These are phyloP conservation scores for Propithecus coquereli DNA, from an alignment of 2,113 vertebrate genomes.

Conservation along the genomic window DNA sequence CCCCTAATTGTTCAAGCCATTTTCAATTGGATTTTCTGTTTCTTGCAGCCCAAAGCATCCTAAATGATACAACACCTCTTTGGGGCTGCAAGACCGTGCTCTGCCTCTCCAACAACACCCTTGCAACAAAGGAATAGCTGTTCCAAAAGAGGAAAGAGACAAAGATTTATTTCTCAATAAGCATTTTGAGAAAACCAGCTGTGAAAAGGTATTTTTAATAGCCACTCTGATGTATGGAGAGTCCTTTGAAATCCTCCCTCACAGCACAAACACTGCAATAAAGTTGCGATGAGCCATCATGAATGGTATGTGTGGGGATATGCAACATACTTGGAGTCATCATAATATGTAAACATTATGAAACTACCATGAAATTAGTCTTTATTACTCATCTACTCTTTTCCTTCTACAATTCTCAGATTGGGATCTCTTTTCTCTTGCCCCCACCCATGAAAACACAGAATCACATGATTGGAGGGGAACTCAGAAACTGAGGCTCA, in stretches of 20 bases:
- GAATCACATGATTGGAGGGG: neutral
- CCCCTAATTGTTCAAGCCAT: neutral
- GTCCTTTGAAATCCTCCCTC: slow-evolving; percentile 38
- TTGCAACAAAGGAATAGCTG: neutral
- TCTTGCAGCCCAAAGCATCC: neutral
- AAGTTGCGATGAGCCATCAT: slow-evolving; percentile 44
- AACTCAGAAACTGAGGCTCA: neutral
- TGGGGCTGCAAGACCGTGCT: neutral
- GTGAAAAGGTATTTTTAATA: slow-evolving; percentile 58
- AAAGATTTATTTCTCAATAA: slow-evolving; percentile 37
- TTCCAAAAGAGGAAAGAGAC: neutral
- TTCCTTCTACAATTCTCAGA: slow-evolving; percentile 46
- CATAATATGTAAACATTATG: slow-evolving; percentile 48
- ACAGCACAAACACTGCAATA: slow-evolving; percentile 44
- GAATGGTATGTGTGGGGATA: slow-evolving; percentile 55
- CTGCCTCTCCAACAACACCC: neutral
- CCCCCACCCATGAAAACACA: neutral
- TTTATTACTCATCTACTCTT: slow-evolving; percentile 52
- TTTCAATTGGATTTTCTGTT: slow-evolving; percentile 43
- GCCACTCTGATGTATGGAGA: slow-evolving; percentile 17
- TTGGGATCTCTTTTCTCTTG: neutral
- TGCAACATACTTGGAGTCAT: slow-evolving; percentile 43
- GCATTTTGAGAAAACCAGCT: slow-evolving; percentile 34
- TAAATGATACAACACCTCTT: neutral
- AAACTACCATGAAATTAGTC: slow-evolving; percentile 49